phyloP scores from a whole-genome alignment of 2,888 invertebrate genomes.

The Odontocolon sp. region DNA sequence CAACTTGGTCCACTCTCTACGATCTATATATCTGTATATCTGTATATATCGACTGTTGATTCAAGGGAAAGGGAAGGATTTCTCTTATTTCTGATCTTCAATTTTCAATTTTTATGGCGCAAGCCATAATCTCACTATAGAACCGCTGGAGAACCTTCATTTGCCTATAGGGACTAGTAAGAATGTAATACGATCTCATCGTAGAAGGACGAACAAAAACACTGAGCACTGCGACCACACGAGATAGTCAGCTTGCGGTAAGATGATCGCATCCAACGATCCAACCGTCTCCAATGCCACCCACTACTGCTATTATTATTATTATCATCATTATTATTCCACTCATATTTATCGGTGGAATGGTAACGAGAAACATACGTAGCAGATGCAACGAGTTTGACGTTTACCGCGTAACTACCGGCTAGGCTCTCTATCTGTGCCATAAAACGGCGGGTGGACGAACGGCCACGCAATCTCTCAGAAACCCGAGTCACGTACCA shows the following conservation, averaged over 20 bases:
- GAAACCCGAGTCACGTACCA: constrained; percentile 61
- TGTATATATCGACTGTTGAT: not conserved
- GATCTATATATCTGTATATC: not conserved
- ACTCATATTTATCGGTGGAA: constrained; percentile 34
- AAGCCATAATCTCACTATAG: constrained; percentile 1
- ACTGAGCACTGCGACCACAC: constrained; percentile 27
- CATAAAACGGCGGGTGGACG: constrained; percentile 43
- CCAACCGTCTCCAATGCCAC: constrained; percentile 15
- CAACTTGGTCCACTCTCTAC: not conserved
- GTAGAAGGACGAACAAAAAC: constrained; percentile 40
- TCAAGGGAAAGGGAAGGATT: not conserved
- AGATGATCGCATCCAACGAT: constrained; percentile 27
- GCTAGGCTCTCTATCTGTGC: constrained; percentile 30
- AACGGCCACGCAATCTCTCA: constrained; percentile 53
- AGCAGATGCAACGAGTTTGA: constrained; percentile 43
- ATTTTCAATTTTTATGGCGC: too few species aligned
- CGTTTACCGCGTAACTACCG: constrained; percentile 38
- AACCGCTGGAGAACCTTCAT: constrained; percentile 12
- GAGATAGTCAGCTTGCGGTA: constrained; percentile 30
- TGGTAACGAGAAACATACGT: constrained; percentile 23
- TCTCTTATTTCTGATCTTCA: not conserved
- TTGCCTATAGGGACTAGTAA: not conserved
- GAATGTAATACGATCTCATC: constrained; percentile 41
- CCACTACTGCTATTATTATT: constrained; percentile 1
- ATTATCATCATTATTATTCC: constrained; percentile 18